A percentile compares a stretch with the other conserved stretches of the same genome.
These are phyloP conservation scores for Ochotona curzoniae DNA, from an alignment of 2,113 vertebrate genomes.

Conservation along the genomic window DNA sequence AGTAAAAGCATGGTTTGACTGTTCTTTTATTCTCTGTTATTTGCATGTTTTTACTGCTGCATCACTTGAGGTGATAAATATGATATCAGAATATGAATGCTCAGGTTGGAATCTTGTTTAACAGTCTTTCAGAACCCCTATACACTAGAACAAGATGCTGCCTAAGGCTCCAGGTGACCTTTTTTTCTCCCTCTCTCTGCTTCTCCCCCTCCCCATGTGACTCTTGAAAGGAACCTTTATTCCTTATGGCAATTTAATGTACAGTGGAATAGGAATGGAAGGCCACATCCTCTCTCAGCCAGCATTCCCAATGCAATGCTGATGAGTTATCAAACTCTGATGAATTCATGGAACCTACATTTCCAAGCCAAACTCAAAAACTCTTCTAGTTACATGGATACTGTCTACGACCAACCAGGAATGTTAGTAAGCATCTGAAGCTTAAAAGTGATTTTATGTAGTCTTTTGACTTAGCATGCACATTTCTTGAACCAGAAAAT, in stretches of 20 bases:
- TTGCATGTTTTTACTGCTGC: neutral
- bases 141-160: neutral
- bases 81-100: neutral
- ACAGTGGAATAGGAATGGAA: neutral
- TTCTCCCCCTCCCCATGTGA: neutral
- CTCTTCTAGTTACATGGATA: neutral
- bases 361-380: constrained; percentile 43
- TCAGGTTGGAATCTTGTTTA: constrained; percentile 17
- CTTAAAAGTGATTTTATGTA: neutral
- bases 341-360: neutral
- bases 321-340: no score
- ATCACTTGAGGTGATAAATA: neutral
- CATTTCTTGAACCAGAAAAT: constrained; percentile 42
- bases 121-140: constrained; percentile 11
- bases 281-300: neutral
- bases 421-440: neutral
- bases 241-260: neutral
- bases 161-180: neutral
- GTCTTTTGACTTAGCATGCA: neutral
- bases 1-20: constrained; percentile 39
- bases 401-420: neutral
- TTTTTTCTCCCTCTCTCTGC: no score
- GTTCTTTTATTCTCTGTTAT: constrained; percentile 16
- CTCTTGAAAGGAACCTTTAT: constrained; percentile 33
- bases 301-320: neutral